phyloP scores from a whole-genome alignment of 92 coral and sea anemone species.

The Porites lobata region DNA sequence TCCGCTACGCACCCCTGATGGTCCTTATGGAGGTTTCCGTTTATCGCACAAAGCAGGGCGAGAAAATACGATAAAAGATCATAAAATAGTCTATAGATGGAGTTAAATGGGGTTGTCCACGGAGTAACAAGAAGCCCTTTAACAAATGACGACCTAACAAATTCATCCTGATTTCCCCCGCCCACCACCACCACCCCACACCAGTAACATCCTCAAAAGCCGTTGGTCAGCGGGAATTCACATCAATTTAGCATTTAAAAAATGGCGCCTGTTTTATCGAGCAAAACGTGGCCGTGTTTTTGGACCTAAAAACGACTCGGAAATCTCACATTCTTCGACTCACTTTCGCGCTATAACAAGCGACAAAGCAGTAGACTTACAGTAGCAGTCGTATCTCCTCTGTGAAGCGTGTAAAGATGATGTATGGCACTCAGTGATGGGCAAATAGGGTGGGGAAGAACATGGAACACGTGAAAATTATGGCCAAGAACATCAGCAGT shows the following conservation, averaged over 20 bases:
- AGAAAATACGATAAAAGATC: too few species aligned
- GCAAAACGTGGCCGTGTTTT: not conserved
- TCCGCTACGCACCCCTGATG: too few species aligned
- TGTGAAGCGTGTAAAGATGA: conserved; percentile 93
- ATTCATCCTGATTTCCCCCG: too few species aligned
- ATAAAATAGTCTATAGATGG: too few species aligned
- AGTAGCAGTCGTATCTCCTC: conserved; percentile 98
- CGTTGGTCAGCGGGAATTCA: not conserved
- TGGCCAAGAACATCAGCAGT: conserved; percentile 95
- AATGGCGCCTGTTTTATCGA: not conserved
- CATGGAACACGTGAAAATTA: conserved; percentile 92
- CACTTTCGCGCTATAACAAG: not conserved
- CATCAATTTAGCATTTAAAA: not conserved
- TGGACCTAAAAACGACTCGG: not conserved
- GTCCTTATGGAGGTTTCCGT: too few species aligned
- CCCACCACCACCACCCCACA: not conserved
- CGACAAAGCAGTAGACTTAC: conserved; percentile 60
- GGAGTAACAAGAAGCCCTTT: too few species aligned
- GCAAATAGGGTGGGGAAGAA: conserved; percentile 97
- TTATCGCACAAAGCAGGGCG: too few species aligned
- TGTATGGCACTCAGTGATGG: conserved; percentile 96
- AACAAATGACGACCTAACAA: too few species aligned
- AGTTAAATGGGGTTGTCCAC: too few species aligned
- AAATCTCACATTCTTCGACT: not conserved
- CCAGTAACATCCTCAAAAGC: not conserved